These are phyloP conservation scores for Sebastes oblongus DNA, from an alignment of 2,797 vertebrate species.

Conservation along the genomic window DNA sequence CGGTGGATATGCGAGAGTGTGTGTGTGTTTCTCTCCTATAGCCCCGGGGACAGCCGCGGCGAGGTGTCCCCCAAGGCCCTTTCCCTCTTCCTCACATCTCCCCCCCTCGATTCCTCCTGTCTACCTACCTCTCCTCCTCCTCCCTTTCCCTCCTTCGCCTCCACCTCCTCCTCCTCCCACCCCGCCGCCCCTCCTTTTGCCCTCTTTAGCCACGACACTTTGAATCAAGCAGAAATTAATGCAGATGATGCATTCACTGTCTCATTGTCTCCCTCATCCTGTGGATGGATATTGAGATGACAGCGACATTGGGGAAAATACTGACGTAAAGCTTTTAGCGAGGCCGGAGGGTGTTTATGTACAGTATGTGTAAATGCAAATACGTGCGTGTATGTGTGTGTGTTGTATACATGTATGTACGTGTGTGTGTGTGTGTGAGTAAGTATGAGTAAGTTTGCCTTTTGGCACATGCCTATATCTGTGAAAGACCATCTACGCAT, in stretches of 20 bases:
- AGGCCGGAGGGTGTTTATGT: conserved; percentile 51
- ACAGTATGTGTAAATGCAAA: conserved; percentile 29
- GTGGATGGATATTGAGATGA: conserved; percentile 59
- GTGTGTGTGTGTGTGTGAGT: not conserved
- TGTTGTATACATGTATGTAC: not conserved
- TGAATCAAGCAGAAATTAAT: conserved; percentile 75
- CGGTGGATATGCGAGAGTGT: conserved; percentile 32
- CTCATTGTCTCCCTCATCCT: conserved; percentile 61
- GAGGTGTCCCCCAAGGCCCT: conserved; percentile 56
- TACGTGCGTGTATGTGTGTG: not conserved
- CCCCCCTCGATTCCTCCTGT: conserved; percentile 15
- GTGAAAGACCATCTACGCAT: not conserved
- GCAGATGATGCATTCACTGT: conserved; percentile 74
- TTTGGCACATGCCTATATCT: conserved; percentile 6
- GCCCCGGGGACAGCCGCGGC: conserved; percentile 45
- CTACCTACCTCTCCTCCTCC: conserved; percentile 39
- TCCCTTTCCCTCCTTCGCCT: not conserved
- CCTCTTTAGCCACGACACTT: conserved; percentile 77
- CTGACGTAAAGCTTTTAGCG: conserved; percentile 62
- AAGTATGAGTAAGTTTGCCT: conserved; percentile 12
- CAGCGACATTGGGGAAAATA: conserved; percentile 49
- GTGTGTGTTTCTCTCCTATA: conserved; percentile 47
- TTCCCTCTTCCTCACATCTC: conserved; percentile 18
- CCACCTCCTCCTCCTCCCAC: not conserved
- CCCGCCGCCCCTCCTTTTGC: conserved; percentile 67